phyloP scores from a whole-genome alignment of 2,113 vertebrate species.

The Eolophus roseicapilla region DNA sequence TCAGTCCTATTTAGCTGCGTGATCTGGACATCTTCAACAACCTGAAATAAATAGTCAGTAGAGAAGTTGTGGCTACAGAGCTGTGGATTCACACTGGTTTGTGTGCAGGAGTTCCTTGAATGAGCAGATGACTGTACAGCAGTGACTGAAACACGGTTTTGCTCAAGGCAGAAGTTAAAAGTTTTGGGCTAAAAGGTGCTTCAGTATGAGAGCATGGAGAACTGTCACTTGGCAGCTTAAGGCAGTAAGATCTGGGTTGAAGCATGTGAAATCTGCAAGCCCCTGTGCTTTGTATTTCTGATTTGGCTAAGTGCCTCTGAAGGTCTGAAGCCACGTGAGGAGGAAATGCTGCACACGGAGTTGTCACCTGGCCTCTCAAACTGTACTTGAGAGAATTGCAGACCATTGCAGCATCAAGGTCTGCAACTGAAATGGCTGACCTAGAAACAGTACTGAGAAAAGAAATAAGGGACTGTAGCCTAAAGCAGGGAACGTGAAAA shows the following conservation, averaged over 20 bases:
- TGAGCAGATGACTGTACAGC: neutral
- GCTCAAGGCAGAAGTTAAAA: neutral
- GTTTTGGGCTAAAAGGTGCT: neutral
- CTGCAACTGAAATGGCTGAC: neutral
- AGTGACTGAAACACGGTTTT: neutral
- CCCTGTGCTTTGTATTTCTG: neutral
- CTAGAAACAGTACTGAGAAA: neutral
- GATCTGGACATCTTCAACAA: slow-evolving; percentile 7
- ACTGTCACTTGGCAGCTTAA: neutral
- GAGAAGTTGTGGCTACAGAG: neutral
- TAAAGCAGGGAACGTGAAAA: neutral
- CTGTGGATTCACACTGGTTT: neutral
- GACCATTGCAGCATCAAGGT: neutral
- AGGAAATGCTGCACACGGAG: neutral
- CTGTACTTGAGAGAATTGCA: neutral
- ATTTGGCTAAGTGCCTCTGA: neutral
- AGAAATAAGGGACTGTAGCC: neutral
- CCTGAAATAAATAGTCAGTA: neutral
- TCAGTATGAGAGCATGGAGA: neutral
- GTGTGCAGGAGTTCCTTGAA: neutral
- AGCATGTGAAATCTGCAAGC: neutral
- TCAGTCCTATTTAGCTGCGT: neutral
- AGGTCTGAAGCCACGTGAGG: neutral
- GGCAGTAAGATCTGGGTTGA: neutral
- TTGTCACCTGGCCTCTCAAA: neutral